phyloP scores from a whole-genome alignment of 1,140 invertebrate species.

The Hycleus cichorii region DNA sequence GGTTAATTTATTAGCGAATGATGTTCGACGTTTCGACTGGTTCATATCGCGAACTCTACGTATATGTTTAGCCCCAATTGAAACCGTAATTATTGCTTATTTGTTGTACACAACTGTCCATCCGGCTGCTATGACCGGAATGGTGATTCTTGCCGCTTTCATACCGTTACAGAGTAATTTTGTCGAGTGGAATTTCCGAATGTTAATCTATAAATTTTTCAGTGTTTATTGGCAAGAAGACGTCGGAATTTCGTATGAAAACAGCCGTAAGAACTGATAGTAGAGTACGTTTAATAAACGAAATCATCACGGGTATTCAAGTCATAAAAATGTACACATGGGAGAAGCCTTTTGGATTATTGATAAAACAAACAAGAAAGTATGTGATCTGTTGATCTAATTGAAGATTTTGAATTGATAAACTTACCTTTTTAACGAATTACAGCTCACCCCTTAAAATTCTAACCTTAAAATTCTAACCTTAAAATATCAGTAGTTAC shows the following conservation, averaged over 20 bases:
- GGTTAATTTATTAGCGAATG: constrained; percentile 77
- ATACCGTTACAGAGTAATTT: constrained; percentile 71
- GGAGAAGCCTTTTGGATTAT: constrained; percentile 66
- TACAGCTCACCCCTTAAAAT: too few species aligned
- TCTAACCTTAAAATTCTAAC: too few species aligned
- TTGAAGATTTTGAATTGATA: too few species aligned
- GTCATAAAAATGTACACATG: constrained; percentile 88
- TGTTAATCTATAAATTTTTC: constrained; percentile 26
- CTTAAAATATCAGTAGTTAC: too few species aligned
- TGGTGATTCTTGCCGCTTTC: constrained; percentile 68
- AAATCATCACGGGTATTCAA: constrained; percentile 79
- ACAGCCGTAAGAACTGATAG: constrained; percentile 54
- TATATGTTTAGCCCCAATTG: constrained; percentile 70
- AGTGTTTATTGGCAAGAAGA: constrained; percentile 63
- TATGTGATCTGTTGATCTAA: constrained; percentile 25
- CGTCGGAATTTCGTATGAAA: constrained; percentile 53
- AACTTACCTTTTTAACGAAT: not conserved
- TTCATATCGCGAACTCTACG: constrained; percentile 61
- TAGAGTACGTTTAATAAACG: constrained; percentile 77
- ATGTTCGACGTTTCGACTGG: constrained; percentile 62
- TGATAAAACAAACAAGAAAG: constrained; percentile 53
- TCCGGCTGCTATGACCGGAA: constrained; percentile 64
- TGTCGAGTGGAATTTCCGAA: not conserved
- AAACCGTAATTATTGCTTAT: constrained; percentile 62
- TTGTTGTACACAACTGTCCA: constrained; percentile 70